A percentile compares a stretch with the other conserved stretches of the same genome.
Evolutionary conservation across 1,140 invertebrate genomes (phyloP).

Genomic region (Sitobion miscanthi): DNA sequence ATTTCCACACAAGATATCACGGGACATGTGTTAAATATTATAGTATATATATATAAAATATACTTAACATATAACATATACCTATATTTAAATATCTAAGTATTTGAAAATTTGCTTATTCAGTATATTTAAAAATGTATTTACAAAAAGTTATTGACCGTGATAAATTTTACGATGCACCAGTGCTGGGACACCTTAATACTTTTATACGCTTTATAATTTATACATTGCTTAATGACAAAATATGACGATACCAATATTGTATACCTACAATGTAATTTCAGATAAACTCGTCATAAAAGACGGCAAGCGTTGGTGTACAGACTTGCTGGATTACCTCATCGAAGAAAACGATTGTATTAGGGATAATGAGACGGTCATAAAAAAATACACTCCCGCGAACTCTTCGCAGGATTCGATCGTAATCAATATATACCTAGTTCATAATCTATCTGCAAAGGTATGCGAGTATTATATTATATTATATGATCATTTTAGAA

Average conservation of each 20-base stretch:
- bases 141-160: too few relatives aligned
- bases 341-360: constrained; percentile 56
- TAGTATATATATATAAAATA: too few relatives aligned
- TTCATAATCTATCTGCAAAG: constrained; percentile 40
- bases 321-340: constrained; percentile 54
- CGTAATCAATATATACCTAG: constrained; percentile 56
- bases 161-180: too few relatives aligned
- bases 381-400: constrained; percentile 52
- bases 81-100: too few relatives aligned
- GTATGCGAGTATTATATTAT: not conserved
- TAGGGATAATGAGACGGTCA: constrained; percentile 53
- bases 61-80: too few relatives aligned
- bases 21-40: too few relatives aligned
- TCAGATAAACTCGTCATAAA: constrained; percentile 56
- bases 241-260: not conserved
- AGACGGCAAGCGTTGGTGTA: constrained; percentile 57
- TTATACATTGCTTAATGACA: not conserved
- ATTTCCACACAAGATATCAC: too few relatives aligned
- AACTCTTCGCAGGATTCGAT: constrained; percentile 47
- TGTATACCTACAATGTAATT: not conserved
- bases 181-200: not conserved
- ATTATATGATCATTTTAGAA: not conserved
- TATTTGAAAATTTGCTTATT: too few relatives aligned
- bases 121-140: too few relatives aligned
- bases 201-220: too few relatives aligned